These are phyloP conservation scores for Calypte anna DNA, from an alignment of 2,113 vertebrate species.

Conservation along the genomic window DNA sequence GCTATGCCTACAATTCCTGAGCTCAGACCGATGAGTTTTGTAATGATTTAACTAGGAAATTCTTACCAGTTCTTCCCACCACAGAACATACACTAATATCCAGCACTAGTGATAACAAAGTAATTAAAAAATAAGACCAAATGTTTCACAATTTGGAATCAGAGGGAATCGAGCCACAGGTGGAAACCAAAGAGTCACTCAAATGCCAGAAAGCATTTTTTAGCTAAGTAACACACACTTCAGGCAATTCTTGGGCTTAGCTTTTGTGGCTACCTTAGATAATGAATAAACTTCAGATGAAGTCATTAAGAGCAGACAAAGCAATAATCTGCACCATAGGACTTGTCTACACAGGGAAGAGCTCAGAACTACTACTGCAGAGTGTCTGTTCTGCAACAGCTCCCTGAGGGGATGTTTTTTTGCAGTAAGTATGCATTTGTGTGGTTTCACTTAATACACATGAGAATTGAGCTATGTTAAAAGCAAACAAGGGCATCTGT, in stretches of 20 bases:
- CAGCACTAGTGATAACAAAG: not conserved
- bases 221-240: not conserved
- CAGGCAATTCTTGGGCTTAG: not conserved
- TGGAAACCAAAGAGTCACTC: not conserved
- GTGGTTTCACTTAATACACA: not conserved
- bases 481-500: not conserved
- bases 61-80: not conserved
- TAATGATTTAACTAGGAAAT: not conserved
- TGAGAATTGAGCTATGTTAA: not conserved
- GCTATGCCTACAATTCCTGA: not conserved
- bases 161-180: not conserved
- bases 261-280: not conserved
- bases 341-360: not conserved
- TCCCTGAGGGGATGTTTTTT: not conserved
- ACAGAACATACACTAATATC: not conserved
- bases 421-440: not conserved
- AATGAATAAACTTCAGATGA: not conserved
- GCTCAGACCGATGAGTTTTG: not conserved
- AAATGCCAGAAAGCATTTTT: not conserved
- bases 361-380: not conserved
- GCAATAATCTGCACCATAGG: not conserved
- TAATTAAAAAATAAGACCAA: not conserved
- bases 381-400: not conserved
- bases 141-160: not conserved
- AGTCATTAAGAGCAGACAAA: not conserved